Conservation (phyloP, 2,888 invertebrate genomes). For the Deilephila porcellus region DNA sequence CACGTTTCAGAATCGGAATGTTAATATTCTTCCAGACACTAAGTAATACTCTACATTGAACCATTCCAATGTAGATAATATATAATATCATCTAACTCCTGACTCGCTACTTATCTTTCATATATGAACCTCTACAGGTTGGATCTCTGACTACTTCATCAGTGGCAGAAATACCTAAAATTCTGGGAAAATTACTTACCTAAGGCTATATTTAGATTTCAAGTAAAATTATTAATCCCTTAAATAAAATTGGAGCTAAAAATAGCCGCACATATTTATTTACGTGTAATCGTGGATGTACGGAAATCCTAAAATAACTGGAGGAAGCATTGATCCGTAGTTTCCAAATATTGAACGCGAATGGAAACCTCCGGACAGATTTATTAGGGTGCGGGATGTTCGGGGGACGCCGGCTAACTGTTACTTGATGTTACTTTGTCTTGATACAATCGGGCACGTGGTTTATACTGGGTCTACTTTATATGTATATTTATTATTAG, state of each 20-base stretch:
- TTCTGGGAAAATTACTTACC: too few relatives aligned
- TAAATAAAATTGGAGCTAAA: background rate
- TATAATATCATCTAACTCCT: too few relatives aligned
- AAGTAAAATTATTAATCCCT: background rate
- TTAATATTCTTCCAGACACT: too few relatives aligned
- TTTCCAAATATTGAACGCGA: slow-evolving; percentile 59
- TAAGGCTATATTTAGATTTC: too few relatives aligned
- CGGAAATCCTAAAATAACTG: slow-evolving; percentile 52
- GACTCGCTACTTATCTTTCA: too few relatives aligned
- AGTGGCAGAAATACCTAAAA: too few relatives aligned
- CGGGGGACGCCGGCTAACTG: slow-evolving; percentile 33
- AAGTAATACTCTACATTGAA: too few relatives aligned
- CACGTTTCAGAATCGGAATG: too few relatives aligned
- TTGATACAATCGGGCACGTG: background rate
- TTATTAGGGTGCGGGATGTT: slow-evolving; percentile 60
- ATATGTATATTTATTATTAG: too few relatives aligned
- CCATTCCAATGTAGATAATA: too few relatives aligned
- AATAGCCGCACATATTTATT: background rate
- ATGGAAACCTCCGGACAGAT: slow-evolving; percentile 59
- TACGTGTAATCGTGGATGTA: background rate
- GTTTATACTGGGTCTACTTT: background rate
- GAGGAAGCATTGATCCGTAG: slow-evolving; percentile 56
- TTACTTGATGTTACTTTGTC: slow-evolving; percentile 5
- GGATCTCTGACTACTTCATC: too few relatives aligned
- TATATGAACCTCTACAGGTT: too few relatives aligned